Conservation (phyloP, 2,113 vertebrate genomes). For the Alaudala cheleensis region DNA sequence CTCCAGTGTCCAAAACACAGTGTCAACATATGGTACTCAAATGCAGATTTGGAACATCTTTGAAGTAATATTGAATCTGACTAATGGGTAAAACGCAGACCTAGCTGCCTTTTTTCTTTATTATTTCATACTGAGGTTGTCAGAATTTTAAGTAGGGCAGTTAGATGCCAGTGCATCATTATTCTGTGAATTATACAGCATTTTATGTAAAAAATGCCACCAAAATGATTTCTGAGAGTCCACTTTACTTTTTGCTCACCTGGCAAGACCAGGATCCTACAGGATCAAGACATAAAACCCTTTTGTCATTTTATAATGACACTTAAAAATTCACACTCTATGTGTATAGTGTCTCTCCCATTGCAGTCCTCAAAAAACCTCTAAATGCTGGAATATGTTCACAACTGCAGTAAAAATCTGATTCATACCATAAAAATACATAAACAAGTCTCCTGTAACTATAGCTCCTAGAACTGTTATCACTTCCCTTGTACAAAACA, state of each 20-base stretch:
- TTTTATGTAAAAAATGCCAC: background rate
- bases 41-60: slow-evolving; percentile 83
- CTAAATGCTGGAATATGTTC: background rate
- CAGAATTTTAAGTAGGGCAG: slow-evolving; percentile 8
- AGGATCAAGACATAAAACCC: background rate
- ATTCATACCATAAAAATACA: background rate
- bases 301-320: background rate
- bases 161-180: background rate
- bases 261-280: background rate
- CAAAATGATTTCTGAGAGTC: background rate
- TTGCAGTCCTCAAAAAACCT: background rate
- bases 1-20: slow-evolving; percentile 78
- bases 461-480: background rate
- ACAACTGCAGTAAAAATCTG: background rate
- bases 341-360: background rate
- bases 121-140: background rate
- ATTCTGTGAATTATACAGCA: background rate
- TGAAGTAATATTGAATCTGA: slow-evolving; percentile 76
- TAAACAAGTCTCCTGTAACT: background rate
- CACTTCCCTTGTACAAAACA: background rate
- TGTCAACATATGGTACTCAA: slow-evolving; percentile 84
- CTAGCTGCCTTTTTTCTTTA: background rate
- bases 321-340: background rate
- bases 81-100: background rate
- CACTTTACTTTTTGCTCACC: background rate